Evolutionary conservation across 2,888 invertebrate genomes (phyloP).

Genomic region (Autographa gamma): DNA sequence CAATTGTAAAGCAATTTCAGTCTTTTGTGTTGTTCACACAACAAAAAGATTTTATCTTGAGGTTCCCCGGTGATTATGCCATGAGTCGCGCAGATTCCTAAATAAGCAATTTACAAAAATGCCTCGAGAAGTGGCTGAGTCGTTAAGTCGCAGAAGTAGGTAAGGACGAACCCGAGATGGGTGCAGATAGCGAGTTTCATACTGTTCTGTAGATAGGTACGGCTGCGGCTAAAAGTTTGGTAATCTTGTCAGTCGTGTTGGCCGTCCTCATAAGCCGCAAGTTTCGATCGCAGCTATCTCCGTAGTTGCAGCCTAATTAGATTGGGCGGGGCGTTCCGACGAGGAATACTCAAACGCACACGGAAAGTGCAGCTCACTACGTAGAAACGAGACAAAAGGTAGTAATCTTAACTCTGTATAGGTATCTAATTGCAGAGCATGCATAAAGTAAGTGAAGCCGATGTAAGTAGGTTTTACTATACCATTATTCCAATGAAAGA

Average conservation of each 20-base stretch:
- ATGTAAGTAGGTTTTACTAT: constrained; percentile 37
- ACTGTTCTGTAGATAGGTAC: constrained; percentile 44
- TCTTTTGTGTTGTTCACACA: constrained; percentile 69
- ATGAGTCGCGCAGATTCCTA: constrained; percentile 64
- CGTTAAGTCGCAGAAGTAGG: constrained; percentile 44
- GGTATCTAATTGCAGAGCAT: constrained; percentile 36
- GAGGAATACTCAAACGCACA: constrained; percentile 53
- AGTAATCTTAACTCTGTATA: constrained; percentile 57
- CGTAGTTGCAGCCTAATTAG: constrained; percentile 78
- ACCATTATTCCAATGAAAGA: constrained; percentile 25
- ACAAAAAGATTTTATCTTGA: constrained; percentile 75
- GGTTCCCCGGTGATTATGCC: constrained; percentile 69
- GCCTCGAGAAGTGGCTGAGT: constrained; percentile 52
- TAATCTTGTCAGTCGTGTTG: constrained; percentile 75
- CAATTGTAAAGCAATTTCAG: constrained; percentile 70
- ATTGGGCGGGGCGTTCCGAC: constrained; percentile 69
- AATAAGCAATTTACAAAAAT: constrained; percentile 69
- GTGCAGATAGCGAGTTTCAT: constrained; percentile 47
- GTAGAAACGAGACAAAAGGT: constrained; percentile 58
- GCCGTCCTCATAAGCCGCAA: constrained; percentile 72
- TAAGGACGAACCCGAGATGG: constrained; percentile 38
- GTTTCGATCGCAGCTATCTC: constrained; percentile 77
- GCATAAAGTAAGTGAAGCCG: constrained; percentile 35
- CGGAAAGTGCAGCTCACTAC: constrained; percentile 62
- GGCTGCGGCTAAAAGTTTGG: constrained; percentile 71